Conservation (phyloP, 2,888 invertebrate species). For the Cosmia pyralina region DNA sequence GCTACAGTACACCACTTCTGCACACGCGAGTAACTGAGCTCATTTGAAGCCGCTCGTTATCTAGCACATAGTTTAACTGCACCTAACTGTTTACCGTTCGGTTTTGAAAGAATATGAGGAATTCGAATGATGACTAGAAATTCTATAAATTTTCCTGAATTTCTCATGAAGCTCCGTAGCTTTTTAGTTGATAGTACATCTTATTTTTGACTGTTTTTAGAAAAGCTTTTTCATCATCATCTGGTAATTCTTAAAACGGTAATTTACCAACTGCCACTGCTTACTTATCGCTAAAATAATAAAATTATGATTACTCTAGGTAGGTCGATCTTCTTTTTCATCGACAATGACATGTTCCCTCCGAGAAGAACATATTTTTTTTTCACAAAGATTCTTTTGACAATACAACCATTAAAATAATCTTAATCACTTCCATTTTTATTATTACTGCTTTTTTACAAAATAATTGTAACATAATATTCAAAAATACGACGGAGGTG, state of each 20-base stretch:
- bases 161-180: background rate
- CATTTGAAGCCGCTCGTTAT: slow-evolving; percentile 54
- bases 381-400: too few species aligned
- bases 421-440: too few species aligned
- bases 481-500: too few species aligned
- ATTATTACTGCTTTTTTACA: too few species aligned
- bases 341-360: too few species aligned
- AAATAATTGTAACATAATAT: too few species aligned
- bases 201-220: background rate
- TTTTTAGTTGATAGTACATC: background rate
- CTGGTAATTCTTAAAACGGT: background rate
- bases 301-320: too few species aligned
- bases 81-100: slow-evolving; percentile 25
- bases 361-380: too few species aligned
- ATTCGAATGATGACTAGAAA: slow-evolving; percentile 11
- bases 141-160: too few species aligned
- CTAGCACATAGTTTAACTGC: slow-evolving; percentile 38
- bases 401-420: too few species aligned
- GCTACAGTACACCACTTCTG: slow-evolving; percentile 60
- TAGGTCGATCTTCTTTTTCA: too few species aligned
- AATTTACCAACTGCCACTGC: background rate
- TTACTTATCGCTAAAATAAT: too few species aligned
- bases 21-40: slow-evolving; percentile 49
- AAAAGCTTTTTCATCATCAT: background rate
- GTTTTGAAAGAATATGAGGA: slow-evolving; percentile 7